phyloP scores from a whole-genome alignment of 2,113 vertebrate species.

The Australoheros scitulus region DNA sequence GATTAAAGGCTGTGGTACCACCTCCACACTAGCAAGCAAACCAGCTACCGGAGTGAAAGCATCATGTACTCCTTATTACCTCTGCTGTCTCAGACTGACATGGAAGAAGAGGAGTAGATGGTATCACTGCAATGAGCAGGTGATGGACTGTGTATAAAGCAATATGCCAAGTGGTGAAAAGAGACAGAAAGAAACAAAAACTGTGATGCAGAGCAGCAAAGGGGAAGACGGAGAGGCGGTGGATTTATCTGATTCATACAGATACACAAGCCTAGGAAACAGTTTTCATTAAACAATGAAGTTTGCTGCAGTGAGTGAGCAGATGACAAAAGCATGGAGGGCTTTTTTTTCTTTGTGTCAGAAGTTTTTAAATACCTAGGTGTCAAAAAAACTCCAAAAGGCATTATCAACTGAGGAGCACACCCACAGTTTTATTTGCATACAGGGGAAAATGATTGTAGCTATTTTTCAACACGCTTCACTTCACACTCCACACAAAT shows the following conservation, averaged over 20 bases:
- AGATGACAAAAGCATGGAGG: not conserved
- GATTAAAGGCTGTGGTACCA: conserved; percentile 32
- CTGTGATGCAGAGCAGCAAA: not conserved
- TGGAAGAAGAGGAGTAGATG: not conserved
- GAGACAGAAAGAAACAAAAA: not conserved
- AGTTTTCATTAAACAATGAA: not conserved
- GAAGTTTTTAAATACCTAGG: not conserved
- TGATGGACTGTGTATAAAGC: conserved; percentile 17
- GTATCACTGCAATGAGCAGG: conserved; percentile 11
- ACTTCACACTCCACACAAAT: not conserved
- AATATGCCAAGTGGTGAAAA: conserved; percentile 11
- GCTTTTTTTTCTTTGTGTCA: not conserved
- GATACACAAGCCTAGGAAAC: not conserved
- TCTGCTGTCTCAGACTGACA: not conserved
- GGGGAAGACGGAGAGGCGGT: not conserved
- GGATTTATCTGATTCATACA: not conserved
- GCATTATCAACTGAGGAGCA: not conserved
- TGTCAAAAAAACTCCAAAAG: not conserved
- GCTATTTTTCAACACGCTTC: not conserved
- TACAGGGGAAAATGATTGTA: not conserved
- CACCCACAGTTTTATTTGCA: not conserved
- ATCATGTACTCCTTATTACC: conserved; percentile 2
- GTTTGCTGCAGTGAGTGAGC: not conserved
- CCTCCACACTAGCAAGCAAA: conserved; percentile 25
- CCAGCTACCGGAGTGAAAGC: conserved; percentile 26